Conservation (phyloP, 2,888 invertebrate genomes). For the Cylloceria caligata region DNA sequence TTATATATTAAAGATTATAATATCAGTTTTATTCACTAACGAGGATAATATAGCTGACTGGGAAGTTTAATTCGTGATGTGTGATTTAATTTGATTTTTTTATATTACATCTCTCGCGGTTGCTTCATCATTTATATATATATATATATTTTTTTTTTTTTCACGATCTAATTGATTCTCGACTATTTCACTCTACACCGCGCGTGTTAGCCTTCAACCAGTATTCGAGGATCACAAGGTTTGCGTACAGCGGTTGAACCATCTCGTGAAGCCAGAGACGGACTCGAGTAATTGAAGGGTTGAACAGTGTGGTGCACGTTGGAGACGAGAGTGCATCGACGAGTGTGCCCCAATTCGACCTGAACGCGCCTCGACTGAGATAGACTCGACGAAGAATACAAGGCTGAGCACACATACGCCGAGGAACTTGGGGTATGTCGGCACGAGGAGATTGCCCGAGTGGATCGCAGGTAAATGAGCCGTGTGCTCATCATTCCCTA, state of each 20-base stretch:
- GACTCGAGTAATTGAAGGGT: conserved; percentile 66
- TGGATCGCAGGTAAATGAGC: conserved; percentile 56
- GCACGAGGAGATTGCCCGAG: conserved; percentile 35
- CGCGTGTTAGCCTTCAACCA: conserved; percentile 43
- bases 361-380: conserved; percentile 61
- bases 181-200: conserved; percentile 41
- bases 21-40: background rate
- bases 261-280: conserved; percentile 58
- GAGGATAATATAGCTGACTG: background rate
- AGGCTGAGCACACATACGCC: conserved; percentile 30
- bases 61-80: background rate
- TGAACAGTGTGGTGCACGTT: conserved; percentile 25
- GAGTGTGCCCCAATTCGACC: conserved; percentile 60
- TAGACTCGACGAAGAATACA: conserved; percentile 64
- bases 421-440: conserved; percentile 19
- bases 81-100: background rate
- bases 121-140: no score
- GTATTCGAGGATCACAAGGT: conserved; percentile 60
- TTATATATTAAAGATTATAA: no score
- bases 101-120: background rate
- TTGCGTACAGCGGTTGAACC: conserved; percentile 59
- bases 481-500: conserved; percentile 33
- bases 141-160: background rate
- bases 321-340: conserved; percentile 28
- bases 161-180: conserved; percentile 37